These are phyloP conservation scores for Coilia nasus DNA, from an alignment of 2,797 vertebrate species.

Conservation along the genomic window DNA sequence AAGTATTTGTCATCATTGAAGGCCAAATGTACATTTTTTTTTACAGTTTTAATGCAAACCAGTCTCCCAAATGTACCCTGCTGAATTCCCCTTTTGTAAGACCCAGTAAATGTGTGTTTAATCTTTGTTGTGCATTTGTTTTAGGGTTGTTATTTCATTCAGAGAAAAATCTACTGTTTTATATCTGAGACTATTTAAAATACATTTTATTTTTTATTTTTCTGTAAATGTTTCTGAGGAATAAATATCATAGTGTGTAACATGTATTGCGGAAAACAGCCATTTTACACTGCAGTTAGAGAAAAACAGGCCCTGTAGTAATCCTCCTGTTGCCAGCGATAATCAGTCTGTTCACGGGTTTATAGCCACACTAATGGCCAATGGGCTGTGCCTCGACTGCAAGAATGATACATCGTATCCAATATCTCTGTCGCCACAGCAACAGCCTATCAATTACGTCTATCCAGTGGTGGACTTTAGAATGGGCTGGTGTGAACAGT, in stretches of 20 bases:
- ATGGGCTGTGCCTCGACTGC: background rate
- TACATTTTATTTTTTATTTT: background rate
- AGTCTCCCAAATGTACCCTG: background rate
- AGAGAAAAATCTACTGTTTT: background rate
- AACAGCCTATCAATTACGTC: constrained; percentile 79
- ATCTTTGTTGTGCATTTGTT: constrained; percentile 10
- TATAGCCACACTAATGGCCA: background rate
- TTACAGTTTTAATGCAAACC: background rate
- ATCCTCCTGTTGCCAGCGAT: background rate
- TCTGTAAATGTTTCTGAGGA: background rate
- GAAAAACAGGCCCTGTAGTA: background rate
- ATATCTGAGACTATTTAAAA: background rate
- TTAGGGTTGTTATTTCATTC: background rate
- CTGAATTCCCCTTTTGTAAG: background rate
- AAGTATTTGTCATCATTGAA: background rate
- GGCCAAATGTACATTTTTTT: background rate
- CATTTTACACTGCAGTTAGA: background rate
- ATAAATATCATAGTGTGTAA: background rate
- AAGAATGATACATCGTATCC: constrained; percentile 56
- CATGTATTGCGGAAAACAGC: background rate
- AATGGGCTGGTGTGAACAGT: constrained; percentile 59
- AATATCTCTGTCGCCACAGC: constrained; percentile 79
- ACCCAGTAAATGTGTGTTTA: constrained; percentile 11
- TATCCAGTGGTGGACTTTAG: constrained; percentile 73
- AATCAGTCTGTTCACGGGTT: background rate